Conservation (phyloP, 2,113 vertebrate species). For the Acanthisitta chloris region DNA sequence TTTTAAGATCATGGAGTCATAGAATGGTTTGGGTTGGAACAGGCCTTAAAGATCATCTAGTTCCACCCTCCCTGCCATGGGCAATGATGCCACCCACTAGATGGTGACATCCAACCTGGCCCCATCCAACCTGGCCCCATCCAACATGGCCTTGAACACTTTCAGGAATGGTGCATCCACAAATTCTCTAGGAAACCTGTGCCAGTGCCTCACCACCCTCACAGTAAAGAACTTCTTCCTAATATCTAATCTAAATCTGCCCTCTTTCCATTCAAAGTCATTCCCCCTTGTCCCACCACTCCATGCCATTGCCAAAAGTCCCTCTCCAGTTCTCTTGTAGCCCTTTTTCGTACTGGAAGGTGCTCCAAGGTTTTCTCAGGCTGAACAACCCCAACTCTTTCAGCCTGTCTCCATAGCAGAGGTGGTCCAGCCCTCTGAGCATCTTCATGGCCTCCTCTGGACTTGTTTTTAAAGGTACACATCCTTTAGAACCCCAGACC, state of each 20-base stretch:
- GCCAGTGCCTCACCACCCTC: rapidly evolving
- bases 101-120: too few species aligned
- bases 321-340: neutral
- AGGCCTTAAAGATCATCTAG: neutral
- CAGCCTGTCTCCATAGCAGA: neutral
- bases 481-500: neutral
- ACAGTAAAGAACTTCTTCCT: neutral
- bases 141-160: neutral
- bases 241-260: neutral
- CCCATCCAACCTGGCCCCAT: neutral
- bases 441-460: neutral
- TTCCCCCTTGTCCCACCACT: neutral
- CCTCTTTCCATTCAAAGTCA: neutral
- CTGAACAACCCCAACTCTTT: neutral
- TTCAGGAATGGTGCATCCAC: too few species aligned
- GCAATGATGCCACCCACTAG: neutral
- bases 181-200: neutral
- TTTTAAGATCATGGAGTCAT: neutral
- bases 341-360: neutral
- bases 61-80: neutral
- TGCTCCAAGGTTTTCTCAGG: neutral
- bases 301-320: neutral
- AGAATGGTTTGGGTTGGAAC: neutral
- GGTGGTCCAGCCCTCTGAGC: neutral
- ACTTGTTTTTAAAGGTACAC: neutral